Evolutionary conservation across 1,140 invertebrate species (phyloP).

Genomic region (Phenacoccus solenopsis): DNA sequence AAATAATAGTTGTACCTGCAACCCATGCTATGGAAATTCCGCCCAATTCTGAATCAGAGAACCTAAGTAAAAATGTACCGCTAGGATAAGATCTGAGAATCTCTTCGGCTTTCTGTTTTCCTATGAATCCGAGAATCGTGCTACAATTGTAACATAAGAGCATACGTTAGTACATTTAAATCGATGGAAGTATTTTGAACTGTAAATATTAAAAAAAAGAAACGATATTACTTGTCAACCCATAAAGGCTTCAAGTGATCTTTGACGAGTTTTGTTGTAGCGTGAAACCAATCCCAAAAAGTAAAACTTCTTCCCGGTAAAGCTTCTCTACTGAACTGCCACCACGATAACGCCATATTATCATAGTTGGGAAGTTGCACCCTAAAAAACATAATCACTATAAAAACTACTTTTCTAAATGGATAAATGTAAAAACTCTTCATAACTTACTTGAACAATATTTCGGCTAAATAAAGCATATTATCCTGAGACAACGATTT

Average conservation of each 20-base stretch:
- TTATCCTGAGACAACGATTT: slow-evolving; percentile 70
- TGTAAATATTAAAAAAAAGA: background rate
- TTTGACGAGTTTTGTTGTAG: slow-evolving; percentile 87
- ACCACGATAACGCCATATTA: slow-evolving; percentile 60
- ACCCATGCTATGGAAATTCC: slow-evolving; percentile 93
- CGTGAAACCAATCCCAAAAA: slow-evolving; percentile 99
- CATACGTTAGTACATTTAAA: too few relatives aligned
- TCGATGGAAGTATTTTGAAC: too few relatives aligned
- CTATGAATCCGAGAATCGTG: slow-evolving; percentile 76
- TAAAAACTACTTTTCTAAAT: background rate
- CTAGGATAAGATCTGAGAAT: slow-evolving; percentile 57
- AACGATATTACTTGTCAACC: slow-evolving; percentile 62
- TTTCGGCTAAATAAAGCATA: slow-evolving; percentile 74
- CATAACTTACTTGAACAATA: slow-evolving; percentile 53
- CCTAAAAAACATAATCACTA: slow-evolving; percentile 24
- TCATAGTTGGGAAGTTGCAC: slow-evolving; percentile 24
- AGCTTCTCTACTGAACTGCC: slow-evolving; percentile 88
- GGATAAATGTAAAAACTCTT: background rate
- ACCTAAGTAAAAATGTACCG: slow-evolving; percentile 86
- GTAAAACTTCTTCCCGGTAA: slow-evolving; percentile 83
- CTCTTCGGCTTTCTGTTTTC: slow-evolving; percentile 78
- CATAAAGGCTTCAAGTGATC: slow-evolving; percentile 82
- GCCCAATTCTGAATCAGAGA: slow-evolving; percentile 88
- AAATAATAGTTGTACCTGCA: slow-evolving; percentile 39
- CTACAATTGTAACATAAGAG: slow-evolving; percentile 33